Percentiles rank a stretch among this genome's conserved stretches.
Evolutionary conservation across 2,797 vertebrate genomes (phyloP).

Genomic region (Schizothorax lantsangensis): DNA sequence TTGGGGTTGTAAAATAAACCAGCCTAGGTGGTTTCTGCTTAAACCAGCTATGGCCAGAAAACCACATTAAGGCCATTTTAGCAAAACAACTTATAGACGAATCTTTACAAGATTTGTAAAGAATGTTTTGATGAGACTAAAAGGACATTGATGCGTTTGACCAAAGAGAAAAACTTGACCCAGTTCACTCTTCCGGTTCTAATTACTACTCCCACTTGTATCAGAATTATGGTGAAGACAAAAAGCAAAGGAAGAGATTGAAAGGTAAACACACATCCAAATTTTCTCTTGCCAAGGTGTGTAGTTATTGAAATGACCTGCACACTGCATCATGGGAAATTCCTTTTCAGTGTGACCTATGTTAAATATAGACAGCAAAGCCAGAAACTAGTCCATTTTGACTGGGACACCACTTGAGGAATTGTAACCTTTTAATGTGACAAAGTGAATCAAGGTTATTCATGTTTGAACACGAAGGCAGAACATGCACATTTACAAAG

Average conservation of each 20-base stretch:
- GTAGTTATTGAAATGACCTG: constrained; percentile 45
- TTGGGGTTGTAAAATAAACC: background rate
- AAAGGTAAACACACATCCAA: constrained; percentile 32
- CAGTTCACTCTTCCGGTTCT: constrained; percentile 68
- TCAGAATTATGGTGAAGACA: constrained; percentile 31
- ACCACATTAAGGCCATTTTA: background rate
- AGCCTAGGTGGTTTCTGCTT: background rate
- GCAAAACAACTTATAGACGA: background rate
- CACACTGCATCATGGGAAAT: constrained; percentile 36
- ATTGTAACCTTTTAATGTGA: constrained; percentile 1
- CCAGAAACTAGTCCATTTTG: constrained; percentile 53
- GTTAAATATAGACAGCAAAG: constrained; percentile 64
- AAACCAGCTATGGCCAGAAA: background rate
- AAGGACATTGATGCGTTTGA: constrained; percentile 65
- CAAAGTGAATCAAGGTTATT: constrained; percentile 16
- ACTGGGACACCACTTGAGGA: background rate
- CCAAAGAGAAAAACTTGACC: constrained; percentile 65
- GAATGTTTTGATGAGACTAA: constrained; percentile 16
- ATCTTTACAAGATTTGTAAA: background rate
- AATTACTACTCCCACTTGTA: constrained; percentile 51
- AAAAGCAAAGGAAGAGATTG: constrained; percentile 2
- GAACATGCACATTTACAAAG: background rate
- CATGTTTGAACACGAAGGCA: background rate
- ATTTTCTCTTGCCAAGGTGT: constrained; percentile 24
- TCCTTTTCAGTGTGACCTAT: constrained; percentile 45